These are phyloP conservation scores for Drosophila limbata DNA, from an alignment of 2,888 invertebrate species.

Conservation along the genomic window DNA sequence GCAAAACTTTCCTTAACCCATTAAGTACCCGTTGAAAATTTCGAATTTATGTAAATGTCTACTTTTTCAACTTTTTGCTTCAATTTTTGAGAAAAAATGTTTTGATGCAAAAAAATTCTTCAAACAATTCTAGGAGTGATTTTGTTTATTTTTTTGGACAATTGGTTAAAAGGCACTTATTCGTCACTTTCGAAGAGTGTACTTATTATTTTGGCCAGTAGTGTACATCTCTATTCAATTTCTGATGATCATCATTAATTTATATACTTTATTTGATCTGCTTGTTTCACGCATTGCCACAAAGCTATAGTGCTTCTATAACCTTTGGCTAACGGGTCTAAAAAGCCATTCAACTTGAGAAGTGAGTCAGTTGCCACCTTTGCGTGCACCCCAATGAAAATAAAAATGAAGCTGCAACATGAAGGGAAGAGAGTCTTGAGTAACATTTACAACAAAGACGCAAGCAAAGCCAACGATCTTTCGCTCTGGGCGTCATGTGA, in stretches of 20 bases:
- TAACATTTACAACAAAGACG: slow-evolving; percentile 32
- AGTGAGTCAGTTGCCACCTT: slow-evolving; percentile 51
- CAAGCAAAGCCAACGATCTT: slow-evolving; percentile 35
- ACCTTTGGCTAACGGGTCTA: background rate
- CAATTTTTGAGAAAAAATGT: too few relatives aligned
- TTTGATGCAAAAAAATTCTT: too few relatives aligned
- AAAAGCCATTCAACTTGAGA: slow-evolving; percentile 48
- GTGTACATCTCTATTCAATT: too few relatives aligned
- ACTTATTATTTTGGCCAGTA: too few relatives aligned
- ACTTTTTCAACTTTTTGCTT: too few relatives aligned
- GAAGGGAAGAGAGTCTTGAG: slow-evolving; percentile 30
- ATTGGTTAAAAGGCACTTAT: too few relatives aligned
- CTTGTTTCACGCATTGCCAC: background rate
- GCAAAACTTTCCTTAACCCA: too few relatives aligned
- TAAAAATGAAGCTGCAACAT: slow-evolving; percentile 1
- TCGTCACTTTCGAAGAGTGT: too few relatives aligned
- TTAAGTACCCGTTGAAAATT: too few relatives aligned
- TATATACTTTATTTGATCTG: background rate
- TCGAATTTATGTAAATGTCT: too few relatives aligned
- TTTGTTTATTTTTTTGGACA: too few relatives aligned
- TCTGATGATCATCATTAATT: background rate
- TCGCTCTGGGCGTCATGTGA: slow-evolving; percentile 36
- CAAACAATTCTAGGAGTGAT: too few relatives aligned
- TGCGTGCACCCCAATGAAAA: slow-evolving; percentile 38
- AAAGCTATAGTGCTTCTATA: background rate